phyloP scores from a whole-genome alignment of 2,888 invertebrate genomes.

The Timema cristinae region DNA sequence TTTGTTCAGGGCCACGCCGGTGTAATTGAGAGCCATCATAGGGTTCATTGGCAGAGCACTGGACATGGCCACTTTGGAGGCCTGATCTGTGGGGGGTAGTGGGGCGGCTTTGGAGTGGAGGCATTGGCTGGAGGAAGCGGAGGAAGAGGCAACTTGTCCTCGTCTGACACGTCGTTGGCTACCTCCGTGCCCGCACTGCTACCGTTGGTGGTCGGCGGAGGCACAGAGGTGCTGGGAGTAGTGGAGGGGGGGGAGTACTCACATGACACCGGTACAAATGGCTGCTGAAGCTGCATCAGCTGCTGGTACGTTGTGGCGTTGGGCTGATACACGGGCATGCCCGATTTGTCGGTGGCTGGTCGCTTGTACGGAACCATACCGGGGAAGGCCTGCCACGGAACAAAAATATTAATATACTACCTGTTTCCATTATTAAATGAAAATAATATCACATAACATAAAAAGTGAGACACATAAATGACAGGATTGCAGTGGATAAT shows the following conservation, averaged over 20 bases:
- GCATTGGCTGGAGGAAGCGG: slow-evolving; percentile 42
- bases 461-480: too few relatives aligned
- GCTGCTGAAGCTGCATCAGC: slow-evolving; percentile 87
- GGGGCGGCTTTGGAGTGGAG: background rate
- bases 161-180: background rate
- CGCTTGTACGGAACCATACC: slow-evolving; percentile 95
- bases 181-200: background rate
- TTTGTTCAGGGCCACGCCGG: slow-evolving; percentile 67
- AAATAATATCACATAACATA: too few relatives aligned
- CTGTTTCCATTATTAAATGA: too few relatives aligned
- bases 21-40: slow-evolving; percentile 61
- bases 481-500: too few relatives aligned
- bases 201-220: slow-evolving; percentile 41
- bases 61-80: slow-evolving; percentile 36
- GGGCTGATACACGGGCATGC: slow-evolving; percentile 93
- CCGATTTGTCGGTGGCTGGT: slow-evolving; percentile 94
- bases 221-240: slow-evolving; percentile 48
- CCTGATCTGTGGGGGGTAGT: too few relatives aligned
- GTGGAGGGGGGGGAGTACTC: slow-evolving; percentile 73
- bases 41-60: slow-evolving; percentile 43
- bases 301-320: slow-evolving; percentile 87
- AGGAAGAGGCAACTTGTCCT: slow-evolving; percentile 35
- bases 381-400: slow-evolving; percentile 72
- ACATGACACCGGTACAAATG: slow-evolving; percentile 98
- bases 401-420: slow-evolving; percentile 13